Evolutionary conservation across 1,140 invertebrate species (phyloP), one percentile per base, ranked within the genome.

Genomic region (Aphidius ervi): DNA sequence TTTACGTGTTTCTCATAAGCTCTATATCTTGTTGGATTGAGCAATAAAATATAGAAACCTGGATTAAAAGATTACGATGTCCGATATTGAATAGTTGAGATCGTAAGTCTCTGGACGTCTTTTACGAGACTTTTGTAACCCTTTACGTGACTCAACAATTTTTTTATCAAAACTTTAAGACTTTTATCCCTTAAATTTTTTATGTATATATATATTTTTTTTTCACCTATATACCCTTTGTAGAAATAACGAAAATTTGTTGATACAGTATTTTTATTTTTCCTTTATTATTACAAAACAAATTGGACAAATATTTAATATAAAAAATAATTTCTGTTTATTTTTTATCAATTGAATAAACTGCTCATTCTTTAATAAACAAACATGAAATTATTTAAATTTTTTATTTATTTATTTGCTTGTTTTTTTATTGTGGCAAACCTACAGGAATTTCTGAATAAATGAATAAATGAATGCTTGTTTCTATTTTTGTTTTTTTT

Each of bases 41-140:
- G 45, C 31, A 31, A 41, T 41, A 50, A 47, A 46, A 4, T 20
- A 9, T 40, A 47, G 54, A 56, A 23, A 56, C 60, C 41, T 10
- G 63, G 65, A 73, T 73, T 73, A 72, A 73, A 71, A 68, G 70
- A 70, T 71, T 73, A 70, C 61, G 43, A 49, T 54, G 63, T 68
- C 59, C 68, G 64, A 66, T 71, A 70, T 42, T 39, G 46, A 46
- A 16, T 49, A n/a, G 47, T 23, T 43, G 56, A 43, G 42, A 56
- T 49, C 54, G 58, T 62, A 56, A 43, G 46, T 57, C 46, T 42
- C n/a, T 52, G 50, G 47, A 64, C 61, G 50, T 48, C 64, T 66
- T 66, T 63, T 60, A 46, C 45, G 65, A 66, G 67, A 68, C 64
- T 68, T 53, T 52, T 60, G 68, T 68, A 71, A 74, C 72, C 71